phyloP scores from a whole-genome alignment of 2,113 vertebrate species.

The Ptychochromis oligacanthus region DNA sequence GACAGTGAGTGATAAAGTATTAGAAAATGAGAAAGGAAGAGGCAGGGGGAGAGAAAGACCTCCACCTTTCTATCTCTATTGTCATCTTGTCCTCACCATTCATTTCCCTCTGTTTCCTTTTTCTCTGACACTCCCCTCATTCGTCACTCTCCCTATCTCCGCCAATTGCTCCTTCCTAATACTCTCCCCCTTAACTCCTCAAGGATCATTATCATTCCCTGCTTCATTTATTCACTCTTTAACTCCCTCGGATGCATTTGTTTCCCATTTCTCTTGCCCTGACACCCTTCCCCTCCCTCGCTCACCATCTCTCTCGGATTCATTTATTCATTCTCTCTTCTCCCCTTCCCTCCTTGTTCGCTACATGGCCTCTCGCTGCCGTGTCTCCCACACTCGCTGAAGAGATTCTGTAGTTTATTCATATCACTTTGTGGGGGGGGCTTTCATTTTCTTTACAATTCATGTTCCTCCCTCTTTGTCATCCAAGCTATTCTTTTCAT shows the following conservation, averaged over 20 bases:
- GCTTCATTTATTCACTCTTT: conserved; percentile 69
- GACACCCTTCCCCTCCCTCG: background rate
- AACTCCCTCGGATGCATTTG: conserved; percentile 43
- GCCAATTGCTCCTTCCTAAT: conserved; percentile 52
- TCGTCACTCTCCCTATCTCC: conserved; percentile 66
- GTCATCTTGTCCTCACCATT: conserved; percentile 70
- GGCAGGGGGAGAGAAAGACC: conserved; percentile 34
- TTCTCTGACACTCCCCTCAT: conserved; percentile 44
- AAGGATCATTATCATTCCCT: conserved; percentile 60
- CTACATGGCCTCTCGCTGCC: background rate
- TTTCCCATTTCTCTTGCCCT: conserved; percentile 22
- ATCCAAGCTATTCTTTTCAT: conserved; percentile 21
- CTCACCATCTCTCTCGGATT: conserved; percentile 14
- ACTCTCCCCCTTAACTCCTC: conserved; percentile 48
- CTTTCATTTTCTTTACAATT: conserved; percentile 49
- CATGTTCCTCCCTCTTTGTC: conserved; percentile 21
- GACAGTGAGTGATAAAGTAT: conserved; percentile 41
- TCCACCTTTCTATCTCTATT: conserved; percentile 60
- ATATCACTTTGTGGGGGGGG: conserved; percentile 23
- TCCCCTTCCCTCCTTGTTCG: background rate
- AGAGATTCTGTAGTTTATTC: conserved; percentile 37
- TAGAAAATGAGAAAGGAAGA: conserved; percentile 29
- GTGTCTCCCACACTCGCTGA: conserved; percentile 3
- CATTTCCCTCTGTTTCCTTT: conserved; percentile 45
- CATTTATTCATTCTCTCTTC: background rate